Conservation (phyloP, 2,113 vertebrate species). For the Myocastor coypus region DNA sequence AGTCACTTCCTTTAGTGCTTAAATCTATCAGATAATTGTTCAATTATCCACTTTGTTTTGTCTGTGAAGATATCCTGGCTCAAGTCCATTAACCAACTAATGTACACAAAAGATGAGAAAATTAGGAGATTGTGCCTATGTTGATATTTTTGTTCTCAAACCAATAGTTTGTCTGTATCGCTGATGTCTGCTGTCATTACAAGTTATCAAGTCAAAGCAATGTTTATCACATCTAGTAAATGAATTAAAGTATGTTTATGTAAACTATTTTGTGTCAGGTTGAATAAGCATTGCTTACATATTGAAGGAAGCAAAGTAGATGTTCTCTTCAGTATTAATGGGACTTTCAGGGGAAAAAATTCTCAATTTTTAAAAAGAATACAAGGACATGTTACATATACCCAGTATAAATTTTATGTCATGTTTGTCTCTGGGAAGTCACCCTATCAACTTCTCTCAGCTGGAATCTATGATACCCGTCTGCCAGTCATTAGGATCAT, state of each 20-base stretch:
- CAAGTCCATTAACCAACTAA: slow-evolving; percentile 79
- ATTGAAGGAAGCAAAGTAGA: not conserved
- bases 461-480: not conserved
- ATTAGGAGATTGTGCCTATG: slow-evolving; percentile 76
- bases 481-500: not conserved
- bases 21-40: slow-evolving; percentile 78
- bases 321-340: not conserved
- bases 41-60: slow-evolving; percentile 81
- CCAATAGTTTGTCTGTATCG: slow-evolving; percentile 65
- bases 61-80: slow-evolving; percentile 76
- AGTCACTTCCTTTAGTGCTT: slow-evolving; percentile 75
- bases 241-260: slow-evolving; percentile 44
- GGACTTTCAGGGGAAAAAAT: not conserved
- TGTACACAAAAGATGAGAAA: slow-evolving; percentile 77
- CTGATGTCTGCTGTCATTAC: slow-evolving; percentile 62
- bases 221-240: slow-evolving; percentile 35
- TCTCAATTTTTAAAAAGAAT: slow-evolving; percentile 5
- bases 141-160: slow-evolving; percentile 75
- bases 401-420: not conserved
- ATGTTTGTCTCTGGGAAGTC: not conserved
- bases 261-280: slow-evolving; percentile 47
- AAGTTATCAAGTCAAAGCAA: slow-evolving; percentile 66
- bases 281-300: not conserved
- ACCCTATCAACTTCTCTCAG: not conserved
- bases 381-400: not conserved